Conservation (phyloP, 2,113 vertebrate genomes). For the Archilochus colubris region DNA sequence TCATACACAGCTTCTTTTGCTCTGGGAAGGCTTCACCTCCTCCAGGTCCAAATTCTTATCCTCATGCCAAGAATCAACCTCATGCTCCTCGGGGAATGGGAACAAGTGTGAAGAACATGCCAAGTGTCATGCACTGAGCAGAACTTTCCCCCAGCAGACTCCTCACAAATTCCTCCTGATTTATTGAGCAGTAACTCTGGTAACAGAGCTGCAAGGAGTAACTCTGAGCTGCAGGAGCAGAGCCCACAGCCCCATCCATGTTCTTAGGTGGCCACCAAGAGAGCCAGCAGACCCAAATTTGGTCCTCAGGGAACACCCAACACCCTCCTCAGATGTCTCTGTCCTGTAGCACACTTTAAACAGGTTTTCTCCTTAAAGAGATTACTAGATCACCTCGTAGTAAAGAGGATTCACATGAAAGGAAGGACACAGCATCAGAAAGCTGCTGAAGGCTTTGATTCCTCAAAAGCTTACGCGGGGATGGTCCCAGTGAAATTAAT, state of each 20-base stretch:
- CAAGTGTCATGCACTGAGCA: not conserved
- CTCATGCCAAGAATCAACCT: not conserved
- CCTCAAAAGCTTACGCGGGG: not conserved
- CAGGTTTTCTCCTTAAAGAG: not conserved
- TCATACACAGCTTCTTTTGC: not conserved
- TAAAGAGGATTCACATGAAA: not conserved
- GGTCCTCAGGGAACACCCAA: not conserved
- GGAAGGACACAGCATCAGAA: not conserved
- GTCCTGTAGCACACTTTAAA: not conserved
- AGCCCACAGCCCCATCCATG: accelerated
- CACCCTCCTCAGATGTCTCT: not conserved
- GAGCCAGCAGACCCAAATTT: not conserved
- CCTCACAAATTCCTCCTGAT: not conserved
- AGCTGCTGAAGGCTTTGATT: not conserved
- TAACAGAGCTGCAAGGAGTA: no score
- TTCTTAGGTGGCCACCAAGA: not conserved
- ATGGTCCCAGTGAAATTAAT: constrained; percentile 20
- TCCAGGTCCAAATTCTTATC: not conserved
- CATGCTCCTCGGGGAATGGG: not conserved
- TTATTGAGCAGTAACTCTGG: not conserved
- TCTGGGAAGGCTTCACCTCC: not conserved
- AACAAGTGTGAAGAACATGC: not conserved
- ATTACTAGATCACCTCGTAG: accelerated
- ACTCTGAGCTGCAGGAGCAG: not conserved
- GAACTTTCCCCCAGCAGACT: not conserved